Conservation (phyloP, 2,797 vertebrate genomes). For the Trematomus bernacchii region DNA sequence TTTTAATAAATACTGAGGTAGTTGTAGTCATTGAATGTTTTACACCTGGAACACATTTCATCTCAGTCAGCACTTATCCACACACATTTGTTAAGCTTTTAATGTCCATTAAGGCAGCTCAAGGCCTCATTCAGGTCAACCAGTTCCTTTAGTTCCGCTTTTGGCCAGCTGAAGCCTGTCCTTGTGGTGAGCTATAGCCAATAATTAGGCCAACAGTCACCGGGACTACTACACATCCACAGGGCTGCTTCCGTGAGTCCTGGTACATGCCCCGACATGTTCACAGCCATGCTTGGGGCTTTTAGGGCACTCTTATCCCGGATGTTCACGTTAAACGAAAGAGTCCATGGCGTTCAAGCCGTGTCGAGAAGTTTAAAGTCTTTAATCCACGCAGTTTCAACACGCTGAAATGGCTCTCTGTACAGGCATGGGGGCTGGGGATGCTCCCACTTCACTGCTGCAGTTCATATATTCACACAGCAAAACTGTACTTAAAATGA, state of each 20-base stretch:
- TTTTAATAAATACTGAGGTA: constrained; percentile 84
- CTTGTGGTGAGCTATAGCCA: background rate
- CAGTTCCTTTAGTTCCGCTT: background rate
- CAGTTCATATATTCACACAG: constrained; percentile 65
- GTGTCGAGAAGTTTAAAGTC: background rate
- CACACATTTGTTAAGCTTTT: constrained; percentile 6
- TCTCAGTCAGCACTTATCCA: constrained; percentile 15
- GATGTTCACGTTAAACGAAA: background rate
- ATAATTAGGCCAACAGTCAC: constrained; percentile 42
- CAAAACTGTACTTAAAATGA: constrained; percentile 37
- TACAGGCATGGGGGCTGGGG: constrained; percentile 48
- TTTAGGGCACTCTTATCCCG: background rate
- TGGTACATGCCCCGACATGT: background rate
- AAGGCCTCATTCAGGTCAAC: background rate
- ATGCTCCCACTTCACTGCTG: constrained; percentile 39
- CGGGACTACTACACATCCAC: background rate
- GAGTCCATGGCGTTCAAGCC: background rate
- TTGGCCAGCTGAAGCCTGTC: constrained; percentile 9
- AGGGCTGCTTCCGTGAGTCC: constrained; percentile 21
- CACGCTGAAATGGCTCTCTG: constrained; percentile 70
- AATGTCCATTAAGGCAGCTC: constrained; percentile 18
- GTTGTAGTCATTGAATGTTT: constrained; percentile 50
- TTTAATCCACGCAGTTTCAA: constrained; percentile 35
- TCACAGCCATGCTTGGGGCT: background rate
- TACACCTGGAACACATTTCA: constrained; percentile 44